Evolutionary conservation across 2,113 vertebrate genomes (phyloP).

Genomic region (Myanophis thanlyinensis): DNA sequence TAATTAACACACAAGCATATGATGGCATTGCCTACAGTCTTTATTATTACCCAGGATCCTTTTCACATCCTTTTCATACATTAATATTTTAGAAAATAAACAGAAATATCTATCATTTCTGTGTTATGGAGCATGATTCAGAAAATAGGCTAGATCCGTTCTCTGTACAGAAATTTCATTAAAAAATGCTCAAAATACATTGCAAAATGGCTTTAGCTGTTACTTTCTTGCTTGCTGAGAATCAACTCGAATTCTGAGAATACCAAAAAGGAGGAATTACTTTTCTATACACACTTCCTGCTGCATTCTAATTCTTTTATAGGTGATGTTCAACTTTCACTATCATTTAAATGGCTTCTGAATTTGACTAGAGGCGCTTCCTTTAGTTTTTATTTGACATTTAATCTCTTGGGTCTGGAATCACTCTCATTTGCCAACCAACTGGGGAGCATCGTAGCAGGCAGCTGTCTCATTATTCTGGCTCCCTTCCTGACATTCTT

Average conservation of each 20-base stretch:
- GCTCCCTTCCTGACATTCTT: not conserved
- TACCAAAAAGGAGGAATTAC: not conserved
- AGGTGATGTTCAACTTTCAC: not conserved
- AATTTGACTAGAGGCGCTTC: constrained; percentile 21
- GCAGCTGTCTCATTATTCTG: not conserved
- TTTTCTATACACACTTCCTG: not conserved
- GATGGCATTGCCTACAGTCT: not conserved
- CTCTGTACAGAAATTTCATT: not conserved
- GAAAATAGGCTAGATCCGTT: not conserved
- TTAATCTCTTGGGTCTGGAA: constrained; percentile 41
- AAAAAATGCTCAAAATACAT: not conserved
- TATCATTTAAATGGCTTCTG: not conserved
- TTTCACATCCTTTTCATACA: not conserved
- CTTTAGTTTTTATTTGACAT: not conserved
- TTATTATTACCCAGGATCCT: not conserved
- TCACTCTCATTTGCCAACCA: constrained; percentile 20
- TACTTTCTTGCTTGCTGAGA: not conserved
- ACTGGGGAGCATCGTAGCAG: not conserved
- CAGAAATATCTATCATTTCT: not conserved
- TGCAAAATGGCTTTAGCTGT: not conserved
- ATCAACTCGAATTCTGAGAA: constrained; percentile 6
- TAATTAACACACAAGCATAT: not conserved
- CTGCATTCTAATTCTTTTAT: not conserved
- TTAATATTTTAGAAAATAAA: not conserved
- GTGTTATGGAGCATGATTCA: not conserved